These are phyloP conservation scores for Macropis europaea DNA, from an alignment of 2,888 invertebrate species.

Conservation along the genomic window DNA sequence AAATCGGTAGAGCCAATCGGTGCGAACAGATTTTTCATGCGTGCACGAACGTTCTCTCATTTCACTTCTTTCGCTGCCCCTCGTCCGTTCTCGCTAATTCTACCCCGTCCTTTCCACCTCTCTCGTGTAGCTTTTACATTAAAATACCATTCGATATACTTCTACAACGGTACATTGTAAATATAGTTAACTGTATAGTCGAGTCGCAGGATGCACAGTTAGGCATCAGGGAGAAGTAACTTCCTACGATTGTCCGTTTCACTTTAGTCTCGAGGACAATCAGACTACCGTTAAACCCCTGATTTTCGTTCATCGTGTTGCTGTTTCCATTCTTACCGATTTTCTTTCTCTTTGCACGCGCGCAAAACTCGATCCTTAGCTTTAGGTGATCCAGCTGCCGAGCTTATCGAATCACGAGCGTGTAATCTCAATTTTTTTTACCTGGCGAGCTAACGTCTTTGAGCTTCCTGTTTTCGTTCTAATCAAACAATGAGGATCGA, in stretches of 20 bases:
- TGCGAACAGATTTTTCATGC: neutral
- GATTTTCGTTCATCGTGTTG: neutral
- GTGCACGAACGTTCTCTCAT: conserved; percentile 1
- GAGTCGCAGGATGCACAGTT: conserved; percentile 56
- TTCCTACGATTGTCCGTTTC: conserved; percentile 29
- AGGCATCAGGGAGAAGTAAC: conserved; percentile 46
- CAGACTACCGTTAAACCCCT: neutral
- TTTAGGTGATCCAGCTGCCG: conserved; percentile 37
- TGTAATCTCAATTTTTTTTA: no score
- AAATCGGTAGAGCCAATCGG: no score
- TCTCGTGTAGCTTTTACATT: conserved; percentile 48
- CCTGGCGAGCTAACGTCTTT: no score
- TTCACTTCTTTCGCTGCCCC: conserved; percentile 42
- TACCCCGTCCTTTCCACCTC: conserved; percentile 20
- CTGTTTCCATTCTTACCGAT: neutral
- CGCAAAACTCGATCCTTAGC: conserved; percentile 48
- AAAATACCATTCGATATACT: conserved; percentile 58
- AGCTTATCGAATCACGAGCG: conserved; percentile 24
- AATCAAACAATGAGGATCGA: no score
- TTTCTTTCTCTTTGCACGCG: conserved; percentile 10
- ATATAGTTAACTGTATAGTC: conserved; percentile 55
- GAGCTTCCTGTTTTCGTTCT: no score
- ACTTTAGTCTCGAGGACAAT: conserved; percentile 1
- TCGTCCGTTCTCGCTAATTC: conserved; percentile 9
- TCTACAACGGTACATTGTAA: conserved; percentile 58